Evolutionary conservation across 1,140 invertebrate genomes (phyloP).

Genomic region (Apolygus lucorum): DNA sequence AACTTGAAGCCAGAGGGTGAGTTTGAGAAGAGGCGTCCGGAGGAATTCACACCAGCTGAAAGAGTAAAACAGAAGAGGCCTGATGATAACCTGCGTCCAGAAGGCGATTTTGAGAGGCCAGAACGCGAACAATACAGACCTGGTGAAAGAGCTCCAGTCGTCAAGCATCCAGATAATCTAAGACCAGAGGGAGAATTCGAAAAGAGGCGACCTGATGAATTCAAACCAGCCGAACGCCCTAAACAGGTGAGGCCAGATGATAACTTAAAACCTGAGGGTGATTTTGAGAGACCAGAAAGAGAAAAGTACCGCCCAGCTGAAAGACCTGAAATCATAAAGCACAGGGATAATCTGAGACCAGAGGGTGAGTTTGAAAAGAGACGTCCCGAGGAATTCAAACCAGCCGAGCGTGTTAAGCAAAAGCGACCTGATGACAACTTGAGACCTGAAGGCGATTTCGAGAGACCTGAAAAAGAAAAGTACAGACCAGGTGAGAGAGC

Average conservation of each 20-base stretch:
- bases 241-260: constrained; percentile 44
- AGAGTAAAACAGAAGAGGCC: constrained; percentile 33
- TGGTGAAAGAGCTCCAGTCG: constrained; percentile 35
- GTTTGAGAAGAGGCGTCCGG: constrained; percentile 38
- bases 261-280: constrained; percentile 48
- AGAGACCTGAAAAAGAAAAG: constrained; percentile 35
- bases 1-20: constrained; percentile 39
- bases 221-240: constrained; percentile 37
- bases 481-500: constrained; percentile 37
- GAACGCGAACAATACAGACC: constrained; percentile 40
- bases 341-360: constrained; percentile 49
- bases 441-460: constrained; percentile 45
- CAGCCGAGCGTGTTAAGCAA: constrained; percentile 35
- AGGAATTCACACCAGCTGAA: constrained; percentile 36
- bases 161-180: constrained; percentile 38
- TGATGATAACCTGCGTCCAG: constrained; percentile 45
- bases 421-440: constrained; percentile 39
- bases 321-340: constrained; percentile 35
- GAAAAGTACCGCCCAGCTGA: constrained; percentile 39
- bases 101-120: constrained; percentile 48
- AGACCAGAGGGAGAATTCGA: constrained; percentile 40
- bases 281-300: constrained; percentile 46
- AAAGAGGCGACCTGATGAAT: constrained; percentile 29
- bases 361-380: constrained; percentile 50
- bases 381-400: constrained; percentile 22